Conservation (phyloP, 2,888 invertebrate genomes). For the Pyralis farinalis region DNA sequence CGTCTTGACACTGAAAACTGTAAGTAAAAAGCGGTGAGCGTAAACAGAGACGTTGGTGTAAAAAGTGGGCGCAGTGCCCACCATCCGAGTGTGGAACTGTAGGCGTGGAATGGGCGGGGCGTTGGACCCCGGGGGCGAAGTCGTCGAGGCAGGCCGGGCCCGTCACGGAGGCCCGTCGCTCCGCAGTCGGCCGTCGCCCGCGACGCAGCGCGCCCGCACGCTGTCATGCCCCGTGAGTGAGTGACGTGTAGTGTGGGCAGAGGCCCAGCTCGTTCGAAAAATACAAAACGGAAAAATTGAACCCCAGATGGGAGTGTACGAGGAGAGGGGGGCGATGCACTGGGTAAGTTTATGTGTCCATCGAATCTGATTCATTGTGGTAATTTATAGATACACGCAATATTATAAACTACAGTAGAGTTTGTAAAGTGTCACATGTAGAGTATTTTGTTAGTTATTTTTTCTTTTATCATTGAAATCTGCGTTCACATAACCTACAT, state of each 20-base stretch:
- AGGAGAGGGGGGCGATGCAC: constrained; percentile 94
- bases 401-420: no score
- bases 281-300: constrained; percentile 77
- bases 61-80: not conserved
- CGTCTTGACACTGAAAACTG: constrained; percentile 1
- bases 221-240: constrained; percentile 57
- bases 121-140: not conserved
- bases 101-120: not conserved
- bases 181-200: constrained; percentile 65
- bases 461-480: no score
- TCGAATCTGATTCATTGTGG: no score
- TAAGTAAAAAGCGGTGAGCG: not conserved
- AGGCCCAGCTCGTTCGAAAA: constrained; percentile 71
- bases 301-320: constrained; percentile 95
- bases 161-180: constrained; percentile 29
- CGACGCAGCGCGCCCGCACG: constrained; percentile 54
- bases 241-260: constrained; percentile 72
- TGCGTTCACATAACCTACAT: no score
- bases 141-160: constrained; percentile 30
- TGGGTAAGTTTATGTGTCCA: constrained; percentile 86
- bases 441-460: no score
- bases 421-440: no score
- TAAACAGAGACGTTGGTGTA: not conserved
- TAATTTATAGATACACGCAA: no score
- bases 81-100: constrained; percentile 12